phyloP scores from a whole-genome alignment of 53 echinoderm and acorn worm species.

The Astropecten irregularis region DNA sequence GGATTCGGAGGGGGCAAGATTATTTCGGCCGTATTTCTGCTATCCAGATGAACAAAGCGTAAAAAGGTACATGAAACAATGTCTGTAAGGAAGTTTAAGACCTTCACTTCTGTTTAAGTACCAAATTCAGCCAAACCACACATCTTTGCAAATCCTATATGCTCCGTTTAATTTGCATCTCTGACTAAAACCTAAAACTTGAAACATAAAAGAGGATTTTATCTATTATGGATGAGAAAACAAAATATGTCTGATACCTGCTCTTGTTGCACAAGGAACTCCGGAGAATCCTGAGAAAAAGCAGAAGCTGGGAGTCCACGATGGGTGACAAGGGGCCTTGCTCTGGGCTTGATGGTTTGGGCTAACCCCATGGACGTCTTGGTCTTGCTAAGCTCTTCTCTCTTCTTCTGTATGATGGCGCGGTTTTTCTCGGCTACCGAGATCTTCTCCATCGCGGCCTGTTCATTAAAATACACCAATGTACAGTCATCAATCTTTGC shows the following conservation, averaged over 20 bases:
- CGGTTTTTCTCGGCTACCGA: slow-evolving; percentile 58
- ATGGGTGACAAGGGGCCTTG: slow-evolving; percentile 70
- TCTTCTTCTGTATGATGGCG: slow-evolving; percentile 61
- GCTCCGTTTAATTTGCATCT: neutral
- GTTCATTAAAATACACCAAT: too few species aligned
- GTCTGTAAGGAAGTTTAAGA: too few species aligned
- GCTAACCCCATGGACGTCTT: slow-evolving; percentile 73
- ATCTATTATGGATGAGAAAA: neutral
- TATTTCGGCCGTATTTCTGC: too few species aligned
- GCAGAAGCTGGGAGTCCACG: slow-evolving; percentile 64
- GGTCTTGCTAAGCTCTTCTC: slow-evolving; percentile 74
- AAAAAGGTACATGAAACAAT: too few species aligned
- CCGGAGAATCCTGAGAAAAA: neutral
- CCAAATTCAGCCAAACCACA: too few species aligned
- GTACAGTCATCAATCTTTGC: too few species aligned
- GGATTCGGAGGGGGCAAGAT: too few species aligned
- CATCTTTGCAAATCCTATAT: too few species aligned
- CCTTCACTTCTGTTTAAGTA: too few species aligned
- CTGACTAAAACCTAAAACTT: neutral
- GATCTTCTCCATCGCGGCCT: slow-evolving; percentile 82
- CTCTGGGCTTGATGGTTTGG: slow-evolving; percentile 71
- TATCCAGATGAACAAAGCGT: too few species aligned
- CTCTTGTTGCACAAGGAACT: neutral
- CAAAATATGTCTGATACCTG: neutral
- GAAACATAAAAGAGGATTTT: neutral